Conservation (phyloP, 2,113 vertebrate species). For the Acrocephalus kingi region DNA sequence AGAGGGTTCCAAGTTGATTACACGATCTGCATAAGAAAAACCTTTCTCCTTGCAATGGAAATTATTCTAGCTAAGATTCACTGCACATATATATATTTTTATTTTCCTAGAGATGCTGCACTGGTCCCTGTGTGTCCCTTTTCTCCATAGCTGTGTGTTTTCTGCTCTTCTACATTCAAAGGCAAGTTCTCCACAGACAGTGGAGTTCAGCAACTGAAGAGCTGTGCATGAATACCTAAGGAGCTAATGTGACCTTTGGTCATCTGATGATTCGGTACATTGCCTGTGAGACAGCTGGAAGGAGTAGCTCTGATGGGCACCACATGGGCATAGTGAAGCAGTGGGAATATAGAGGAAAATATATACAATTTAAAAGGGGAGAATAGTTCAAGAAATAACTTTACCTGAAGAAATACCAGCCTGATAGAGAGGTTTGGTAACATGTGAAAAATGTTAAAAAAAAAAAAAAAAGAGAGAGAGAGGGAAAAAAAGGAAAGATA, state of each 20-base stretch:
- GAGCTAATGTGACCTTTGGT: not conserved
- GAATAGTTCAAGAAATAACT: not conserved
- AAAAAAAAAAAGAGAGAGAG: rapidly evolving
- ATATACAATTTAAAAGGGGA: not conserved
- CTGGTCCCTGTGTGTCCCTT: rapidly evolving
- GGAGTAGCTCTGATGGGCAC: not conserved
- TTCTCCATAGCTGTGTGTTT: not conserved
- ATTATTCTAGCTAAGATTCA: not conserved
- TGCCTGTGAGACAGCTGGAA: not conserved
- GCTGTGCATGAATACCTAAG: not conserved
- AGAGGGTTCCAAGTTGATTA: not conserved
- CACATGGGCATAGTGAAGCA: not conserved
- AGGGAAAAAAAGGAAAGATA: rapidly evolving
- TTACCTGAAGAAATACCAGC: not conserved
- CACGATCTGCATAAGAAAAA: not conserved
- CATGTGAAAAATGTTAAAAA: not conserved
- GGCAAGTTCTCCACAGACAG: not conserved
- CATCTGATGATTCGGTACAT: not conserved
- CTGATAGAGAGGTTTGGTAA: not conserved
- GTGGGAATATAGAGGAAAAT: not conserved
- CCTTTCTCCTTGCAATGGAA: not conserved
- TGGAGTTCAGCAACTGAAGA: not conserved
- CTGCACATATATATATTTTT: not conserved
- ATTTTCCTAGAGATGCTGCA: not conserved
- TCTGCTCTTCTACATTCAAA: not conserved